These are phyloP conservation scores for Atractosteus spatula DNA, from an alignment of 2,113 vertebrate species.

Conservation along the genomic window DNA sequence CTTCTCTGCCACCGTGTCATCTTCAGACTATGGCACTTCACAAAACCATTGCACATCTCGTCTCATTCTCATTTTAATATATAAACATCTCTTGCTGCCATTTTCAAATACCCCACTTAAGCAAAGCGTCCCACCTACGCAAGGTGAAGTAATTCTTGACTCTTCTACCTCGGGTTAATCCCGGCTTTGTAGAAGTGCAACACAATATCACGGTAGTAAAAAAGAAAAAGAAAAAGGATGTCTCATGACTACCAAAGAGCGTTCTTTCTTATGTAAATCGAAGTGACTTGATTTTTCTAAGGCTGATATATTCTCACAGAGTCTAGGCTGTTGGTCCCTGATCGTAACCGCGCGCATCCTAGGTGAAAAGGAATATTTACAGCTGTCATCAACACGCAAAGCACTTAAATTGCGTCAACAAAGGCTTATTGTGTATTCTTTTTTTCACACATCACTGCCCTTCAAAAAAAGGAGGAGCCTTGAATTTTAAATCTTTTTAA, in stretches of 20 bases:
- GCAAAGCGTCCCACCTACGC: too few species aligned
- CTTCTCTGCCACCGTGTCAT: too few species aligned
- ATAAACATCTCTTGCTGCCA: too few species aligned
- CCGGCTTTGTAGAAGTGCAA: too few species aligned
- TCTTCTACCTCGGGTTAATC: too few species aligned
- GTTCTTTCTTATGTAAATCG: background rate
- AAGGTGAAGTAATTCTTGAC: too few species aligned
- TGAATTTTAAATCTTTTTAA: background rate
- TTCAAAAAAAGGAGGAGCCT: background rate
- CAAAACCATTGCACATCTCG: too few species aligned
- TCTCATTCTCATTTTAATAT: too few species aligned
- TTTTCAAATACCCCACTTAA: too few species aligned
- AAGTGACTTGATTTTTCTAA: slow-evolving; percentile 14
- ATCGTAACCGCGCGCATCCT: background rate
- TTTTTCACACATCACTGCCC: background rate
- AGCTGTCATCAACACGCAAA: slow-evolving; percentile 9
- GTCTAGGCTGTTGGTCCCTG: background rate
- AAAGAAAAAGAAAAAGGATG: too few species aligned
- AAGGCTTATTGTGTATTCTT: background rate
- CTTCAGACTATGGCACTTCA: too few species aligned
- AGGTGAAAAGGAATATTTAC: background rate
- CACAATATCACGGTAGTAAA: too few species aligned
- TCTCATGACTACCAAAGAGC: background rate
- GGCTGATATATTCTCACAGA: background rate
- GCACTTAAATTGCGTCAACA: slow-evolving; percentile 1